Evolutionary conservation across 2,888 invertebrate species (phyloP).

Genomic region (Pachycephus smyrnensis): DNA sequence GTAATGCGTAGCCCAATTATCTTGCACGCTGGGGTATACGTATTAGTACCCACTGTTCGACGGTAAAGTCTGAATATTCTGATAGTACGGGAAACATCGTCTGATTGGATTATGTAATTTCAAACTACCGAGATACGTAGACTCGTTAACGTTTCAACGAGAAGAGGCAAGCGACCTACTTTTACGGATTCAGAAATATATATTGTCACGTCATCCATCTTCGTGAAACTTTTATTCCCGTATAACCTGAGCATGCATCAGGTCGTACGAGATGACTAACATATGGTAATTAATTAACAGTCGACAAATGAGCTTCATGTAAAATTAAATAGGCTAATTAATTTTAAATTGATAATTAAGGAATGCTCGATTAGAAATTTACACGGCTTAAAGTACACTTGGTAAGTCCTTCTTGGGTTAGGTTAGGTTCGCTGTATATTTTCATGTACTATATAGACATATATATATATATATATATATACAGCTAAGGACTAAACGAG

Average conservation of each 20-base stretch:
- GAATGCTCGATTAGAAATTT: neutral
- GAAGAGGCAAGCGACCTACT: conserved; percentile 11
- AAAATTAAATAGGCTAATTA: neutral
- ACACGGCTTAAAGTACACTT: neutral
- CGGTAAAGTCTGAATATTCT: neutral
- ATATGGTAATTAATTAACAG: neutral
- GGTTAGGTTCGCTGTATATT: neutral
- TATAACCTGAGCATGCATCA: neutral
- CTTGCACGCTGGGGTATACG: neutral
- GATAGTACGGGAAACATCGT: neutral
- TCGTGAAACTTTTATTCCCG: neutral
- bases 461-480: neutral
- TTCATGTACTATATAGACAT: neutral
- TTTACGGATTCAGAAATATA: neutral
- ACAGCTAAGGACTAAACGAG: neutral
- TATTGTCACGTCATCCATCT: neutral
- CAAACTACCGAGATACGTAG: neutral
- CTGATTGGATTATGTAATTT: conserved; percentile 5
- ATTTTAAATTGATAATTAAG: neutral
- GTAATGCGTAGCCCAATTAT: neutral
- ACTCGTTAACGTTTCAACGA: conserved; percentile 9
- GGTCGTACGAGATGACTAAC: neutral
- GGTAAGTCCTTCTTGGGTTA: too few relatives aligned
- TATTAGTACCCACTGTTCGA: neutral
- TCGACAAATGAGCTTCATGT: neutral